These are phyloP conservation scores for Drosophila basisetae DNA, from an alignment of 2,888 invertebrate species.

Conservation along the genomic window DNA sequence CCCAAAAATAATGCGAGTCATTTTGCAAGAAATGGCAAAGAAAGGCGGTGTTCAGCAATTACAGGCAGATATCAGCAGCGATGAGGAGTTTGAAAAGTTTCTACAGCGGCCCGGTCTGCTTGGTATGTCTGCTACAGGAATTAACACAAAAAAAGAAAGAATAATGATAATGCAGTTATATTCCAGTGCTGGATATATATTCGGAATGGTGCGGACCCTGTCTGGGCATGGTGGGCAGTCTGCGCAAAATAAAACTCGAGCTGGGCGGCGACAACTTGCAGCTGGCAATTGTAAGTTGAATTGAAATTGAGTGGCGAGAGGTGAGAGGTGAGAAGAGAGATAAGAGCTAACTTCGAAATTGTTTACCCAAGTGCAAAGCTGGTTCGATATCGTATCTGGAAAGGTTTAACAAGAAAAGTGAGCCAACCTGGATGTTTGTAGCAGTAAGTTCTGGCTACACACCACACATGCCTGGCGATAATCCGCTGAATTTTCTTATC, in stretches of 20 bases:
- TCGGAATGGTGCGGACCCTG: conserved; percentile 97
- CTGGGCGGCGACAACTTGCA: conserved; percentile 92
- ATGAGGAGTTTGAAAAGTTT: conserved; percentile 95
- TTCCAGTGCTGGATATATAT: conserved; percentile 92
- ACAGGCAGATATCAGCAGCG: conserved; percentile 92
- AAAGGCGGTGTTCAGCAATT: conserved; percentile 92
- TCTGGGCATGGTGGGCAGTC: conserved; percentile 92
- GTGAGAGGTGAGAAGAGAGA: neutral
- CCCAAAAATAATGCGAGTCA: conserved; percentile 43
- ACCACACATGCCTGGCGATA: neutral
- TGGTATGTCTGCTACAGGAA: conserved; percentile 85
- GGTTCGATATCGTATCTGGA: conserved; percentile 91
- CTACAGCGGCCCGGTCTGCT: conserved; percentile 91
- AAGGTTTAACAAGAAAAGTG: conserved; percentile 92
- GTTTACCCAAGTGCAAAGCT: conserved; percentile 86
- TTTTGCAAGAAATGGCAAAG: conserved; percentile 87
- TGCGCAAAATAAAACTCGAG: conserved; percentile 95
- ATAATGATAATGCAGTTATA: neutral
- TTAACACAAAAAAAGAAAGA: neutral
- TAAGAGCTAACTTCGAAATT: conserved; percentile 1
- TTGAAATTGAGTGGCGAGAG: conserved; percentile 4
- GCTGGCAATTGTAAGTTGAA: conserved; percentile 87
- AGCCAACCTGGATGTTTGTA: conserved; percentile 96
- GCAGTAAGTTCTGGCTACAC: conserved; percentile 87
- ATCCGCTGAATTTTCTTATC: neutral